Percentiles rank a stretch among this genome's conserved stretches.
Conservation (phyloP, 2,113 vertebrate genomes). For the Furnarius figulus region DNA sequence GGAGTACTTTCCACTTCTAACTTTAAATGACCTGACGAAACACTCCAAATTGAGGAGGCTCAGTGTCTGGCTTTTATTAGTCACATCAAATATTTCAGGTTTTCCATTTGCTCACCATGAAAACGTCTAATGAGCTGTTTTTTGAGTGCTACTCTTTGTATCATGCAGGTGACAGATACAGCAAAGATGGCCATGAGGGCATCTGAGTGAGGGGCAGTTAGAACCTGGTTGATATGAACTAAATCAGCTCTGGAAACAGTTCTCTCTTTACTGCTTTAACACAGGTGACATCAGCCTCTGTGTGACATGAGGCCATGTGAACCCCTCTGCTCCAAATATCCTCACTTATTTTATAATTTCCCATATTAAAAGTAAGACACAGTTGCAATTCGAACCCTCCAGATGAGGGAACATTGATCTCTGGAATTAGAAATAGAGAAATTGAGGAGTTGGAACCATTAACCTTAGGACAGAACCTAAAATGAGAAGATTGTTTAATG, state of each 20-base stretch:
- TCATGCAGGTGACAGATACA: not conserved
- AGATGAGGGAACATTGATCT: not conserved
- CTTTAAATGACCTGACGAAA: slow-evolving; percentile 13
- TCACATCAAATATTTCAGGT: not conserved
- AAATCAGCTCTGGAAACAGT: not conserved
- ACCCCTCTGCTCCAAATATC: not conserved
- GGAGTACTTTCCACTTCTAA: not conserved
- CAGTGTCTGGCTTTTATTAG: slow-evolving; percentile 16
- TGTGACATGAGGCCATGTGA: not conserved
- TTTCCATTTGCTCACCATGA: slow-evolving; percentile 15
- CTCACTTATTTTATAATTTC: not conserved
- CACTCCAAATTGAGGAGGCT: not conserved
- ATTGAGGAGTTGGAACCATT: not conserved
- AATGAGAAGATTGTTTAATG: not conserved
- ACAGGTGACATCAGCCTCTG: not conserved
- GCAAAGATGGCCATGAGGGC: not conserved
- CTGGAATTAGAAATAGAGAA: not conserved
- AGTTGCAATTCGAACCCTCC: not conserved
- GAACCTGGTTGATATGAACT: not conserved
- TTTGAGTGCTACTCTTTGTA: not conserved
- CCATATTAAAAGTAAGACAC: not conserved
- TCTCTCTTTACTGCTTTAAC: not conserved
- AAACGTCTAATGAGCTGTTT: not conserved
- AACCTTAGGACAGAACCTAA: not conserved
- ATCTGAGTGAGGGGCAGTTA: not conserved